Evolutionary conservation across 1,140 invertebrate genomes (phyloP), one percentile per base, ranked within the genome.

Genomic region (Phenacoccus solenopsis): DNA sequence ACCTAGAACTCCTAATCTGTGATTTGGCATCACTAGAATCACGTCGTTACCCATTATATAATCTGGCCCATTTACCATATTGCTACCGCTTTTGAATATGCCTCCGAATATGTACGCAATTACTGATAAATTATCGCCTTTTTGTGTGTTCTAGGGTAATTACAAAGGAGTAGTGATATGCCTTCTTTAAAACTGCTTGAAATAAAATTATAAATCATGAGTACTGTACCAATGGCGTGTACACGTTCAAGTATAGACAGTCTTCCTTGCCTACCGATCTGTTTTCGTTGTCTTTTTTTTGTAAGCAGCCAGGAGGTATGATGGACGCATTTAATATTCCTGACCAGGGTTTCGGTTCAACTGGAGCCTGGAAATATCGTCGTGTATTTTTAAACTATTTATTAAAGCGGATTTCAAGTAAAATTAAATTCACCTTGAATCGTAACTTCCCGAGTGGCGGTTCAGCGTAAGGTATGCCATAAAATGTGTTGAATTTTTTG

Each of bases 11-110:
- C 84, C 84, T 70, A 89, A 82, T 79, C 91, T 84, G 75, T 90
- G 94, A 77, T 94, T 94, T 0, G 87, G 80, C 0, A 87, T 87
- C 1, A 94, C 88, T 0, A 93, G 80, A 7, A 94, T 78, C 1
- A 93, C 80, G 72, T 91, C 86, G 67, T 84, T 81, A 68, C 90
- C 87, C 0, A 93, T 78, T 0, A 94, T 76, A 72, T 85, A 85
- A 73, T 90, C 86, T 0, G 88, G 87, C 0, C 87, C 86, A 69
- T 70, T 70, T 0, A 82, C 68, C 20, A 72, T 28, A 5, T 64
- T 32, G 0, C 57, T 76, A 4, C 78, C 77, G 21, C 71, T 59
- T 32, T 77, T 74, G 35, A 84, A 81, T 35, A 75, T 78, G 32
- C 84, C 84, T 2, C 83, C 84, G 73, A 85, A 81, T 68, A 86